A percentile compares a stretch with the other conserved stretches of the same genome.
Evolutionary conservation across 2,888 invertebrate species (phyloP).

Genomic region (Patella caerulea): DNA sequence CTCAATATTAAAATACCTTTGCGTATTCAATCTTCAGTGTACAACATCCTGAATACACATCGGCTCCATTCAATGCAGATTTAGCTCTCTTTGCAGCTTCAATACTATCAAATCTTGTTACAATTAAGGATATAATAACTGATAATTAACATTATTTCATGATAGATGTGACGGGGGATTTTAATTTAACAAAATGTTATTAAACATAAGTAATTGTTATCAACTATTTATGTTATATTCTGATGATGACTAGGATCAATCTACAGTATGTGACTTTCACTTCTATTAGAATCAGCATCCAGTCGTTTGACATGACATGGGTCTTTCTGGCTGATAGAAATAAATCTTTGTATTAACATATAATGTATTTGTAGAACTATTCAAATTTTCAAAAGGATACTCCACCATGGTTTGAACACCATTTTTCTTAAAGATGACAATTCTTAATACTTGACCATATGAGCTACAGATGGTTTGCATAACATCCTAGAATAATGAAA

Average conservation of each 20-base stretch:
- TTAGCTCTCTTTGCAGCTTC: constrained; percentile 95
- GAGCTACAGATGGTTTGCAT: constrained; percentile 96
- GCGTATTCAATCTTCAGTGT: constrained; percentile 99
- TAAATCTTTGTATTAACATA: no score
- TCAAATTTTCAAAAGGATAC: constrained; percentile 86
- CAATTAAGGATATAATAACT: constrained; percentile 75
- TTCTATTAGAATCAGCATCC: no score
- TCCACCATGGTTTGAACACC: constrained; percentile 99
- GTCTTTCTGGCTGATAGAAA: no score
- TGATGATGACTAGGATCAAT: no score
- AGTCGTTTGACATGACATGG: no score
- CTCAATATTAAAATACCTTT: constrained; percentile 80
- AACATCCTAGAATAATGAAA: constrained; percentile 89
- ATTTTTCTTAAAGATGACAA: constrained; percentile 99
- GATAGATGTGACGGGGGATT: no score
- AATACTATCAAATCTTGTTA: constrained; percentile 85
- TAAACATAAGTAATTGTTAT: no score
- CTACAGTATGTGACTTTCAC: no score
- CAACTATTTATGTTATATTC: no score
- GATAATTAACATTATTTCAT: background rate
- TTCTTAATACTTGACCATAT: constrained; percentile 94
- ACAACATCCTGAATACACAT: constrained; percentile 99
- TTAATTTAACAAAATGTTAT: no score
- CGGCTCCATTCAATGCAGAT: constrained; percentile 95
- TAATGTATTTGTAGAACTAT: no score